A percentile compares a stretch with the other conserved stretches of the same genome.
These are phyloP conservation scores for Zingel zingel DNA, from an alignment of 2,113 vertebrate genomes.

Conservation along the genomic window DNA sequence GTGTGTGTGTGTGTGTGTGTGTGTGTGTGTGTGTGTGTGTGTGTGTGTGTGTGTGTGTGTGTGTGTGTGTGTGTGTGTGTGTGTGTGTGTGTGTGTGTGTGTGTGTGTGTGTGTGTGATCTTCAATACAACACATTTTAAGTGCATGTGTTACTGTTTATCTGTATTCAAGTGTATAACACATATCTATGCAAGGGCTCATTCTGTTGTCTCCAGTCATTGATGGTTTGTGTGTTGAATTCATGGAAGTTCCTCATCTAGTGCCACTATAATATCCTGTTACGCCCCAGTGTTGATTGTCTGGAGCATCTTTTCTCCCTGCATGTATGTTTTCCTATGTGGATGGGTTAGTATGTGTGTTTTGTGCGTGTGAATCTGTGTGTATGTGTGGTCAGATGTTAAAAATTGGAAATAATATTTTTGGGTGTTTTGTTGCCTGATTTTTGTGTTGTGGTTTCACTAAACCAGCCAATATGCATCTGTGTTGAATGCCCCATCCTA, in stretches of 20 bases:
- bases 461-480: slow-evolving; percentile 65
- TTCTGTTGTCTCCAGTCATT: slow-evolving; percentile 37
- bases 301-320: slow-evolving; percentile 59
- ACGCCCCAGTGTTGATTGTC: slow-evolving; percentile 47
- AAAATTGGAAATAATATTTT: slow-evolving; percentile 41
- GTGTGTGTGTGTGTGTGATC: slow-evolving; percentile 36
- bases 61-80: slow-evolving; percentile 36
- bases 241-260: slow-evolving; percentile 47
- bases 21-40: slow-evolving; percentile 26
- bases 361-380: neutral
- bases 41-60: slow-evolving; percentile 44
- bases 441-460: slow-evolving; percentile 61
- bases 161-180: slow-evolving; percentile 34
- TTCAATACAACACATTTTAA: slow-evolving; percentile 3
- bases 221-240: slow-evolving; percentile 48
- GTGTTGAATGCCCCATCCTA: slow-evolving; percentile 68
- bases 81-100: slow-evolving; percentile 39
- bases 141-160: slow-evolving; percentile 52
- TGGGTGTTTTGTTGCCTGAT: slow-evolving; percentile 73
- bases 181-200: slow-evolving; percentile 31
- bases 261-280: slow-evolving; percentile 35
- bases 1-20: slow-evolving; percentile 41
- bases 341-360: slow-evolving; percentile 40
- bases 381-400: slow-evolving; percentile 42
- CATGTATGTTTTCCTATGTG: slow-evolving; percentile 65